Conservation (phyloP, 2,113 vertebrate genomes). For the Clupea harengus region DNA sequence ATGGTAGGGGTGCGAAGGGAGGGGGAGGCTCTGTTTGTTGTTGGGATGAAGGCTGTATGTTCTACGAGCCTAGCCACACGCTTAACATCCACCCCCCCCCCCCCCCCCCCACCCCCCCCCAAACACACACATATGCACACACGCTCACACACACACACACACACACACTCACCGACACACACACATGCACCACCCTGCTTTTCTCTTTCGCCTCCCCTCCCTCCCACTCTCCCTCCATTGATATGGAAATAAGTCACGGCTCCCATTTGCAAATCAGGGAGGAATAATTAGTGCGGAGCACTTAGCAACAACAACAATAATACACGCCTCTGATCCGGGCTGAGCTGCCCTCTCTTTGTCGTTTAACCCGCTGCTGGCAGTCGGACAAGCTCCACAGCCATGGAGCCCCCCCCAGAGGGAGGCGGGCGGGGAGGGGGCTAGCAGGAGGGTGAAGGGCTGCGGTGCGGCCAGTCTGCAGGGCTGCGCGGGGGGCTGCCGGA, state of each 20-base stretch:
- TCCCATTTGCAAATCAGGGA: slow-evolving; percentile 73
- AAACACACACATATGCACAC: background rate
- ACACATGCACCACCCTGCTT: slow-evolving; percentile 46
- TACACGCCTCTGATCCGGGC: slow-evolving; percentile 65
- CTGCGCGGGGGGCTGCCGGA: slow-evolving; percentile 61
- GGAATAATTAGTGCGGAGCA: slow-evolving; percentile 76
- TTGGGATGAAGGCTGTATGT: slow-evolving; percentile 57
- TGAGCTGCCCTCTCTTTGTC: slow-evolving; percentile 68
- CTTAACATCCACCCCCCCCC: slow-evolving; percentile 55
- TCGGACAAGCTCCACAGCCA: slow-evolving; percentile 51
- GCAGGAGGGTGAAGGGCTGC: slow-evolving; percentile 54
- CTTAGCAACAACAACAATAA: slow-evolving; percentile 75
- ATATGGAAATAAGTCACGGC: slow-evolving; percentile 69
- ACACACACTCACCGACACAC: slow-evolving; percentile 54
- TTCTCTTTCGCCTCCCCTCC: background rate
- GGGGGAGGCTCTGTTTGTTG: slow-evolving; percentile 59
- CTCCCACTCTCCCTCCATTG: slow-evolving; percentile 53
- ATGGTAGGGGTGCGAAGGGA: slow-evolving; percentile 43
- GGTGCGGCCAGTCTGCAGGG: slow-evolving; percentile 58
- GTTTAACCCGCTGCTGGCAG: slow-evolving; percentile 71
- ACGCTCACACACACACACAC: background rate
- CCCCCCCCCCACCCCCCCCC: background rate
- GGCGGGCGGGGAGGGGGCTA: slow-evolving; percentile 6
- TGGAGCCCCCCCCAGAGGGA: slow-evolving; percentile 42
- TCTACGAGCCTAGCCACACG: slow-evolving; percentile 61